Percentiles rank a stretch among this genome's conserved stretches.
phyloP scores from a whole-genome alignment of 2,888 invertebrate species.

The Ormyrus labotus region DNA sequence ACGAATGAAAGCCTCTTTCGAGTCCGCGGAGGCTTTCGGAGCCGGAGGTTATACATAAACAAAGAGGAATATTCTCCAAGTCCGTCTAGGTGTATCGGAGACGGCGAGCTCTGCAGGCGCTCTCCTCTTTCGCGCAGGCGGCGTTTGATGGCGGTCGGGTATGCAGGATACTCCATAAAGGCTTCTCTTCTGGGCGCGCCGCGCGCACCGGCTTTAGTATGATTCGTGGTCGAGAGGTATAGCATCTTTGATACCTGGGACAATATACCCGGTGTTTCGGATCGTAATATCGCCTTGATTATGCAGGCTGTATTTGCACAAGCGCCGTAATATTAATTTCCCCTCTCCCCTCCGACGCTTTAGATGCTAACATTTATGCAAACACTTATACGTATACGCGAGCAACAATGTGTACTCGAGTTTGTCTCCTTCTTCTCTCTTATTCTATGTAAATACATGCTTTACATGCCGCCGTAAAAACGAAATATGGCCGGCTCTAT shows the following conservation, averaged over 20 bases:
- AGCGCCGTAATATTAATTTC: constrained; percentile 71
- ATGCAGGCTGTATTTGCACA: constrained; percentile 68
- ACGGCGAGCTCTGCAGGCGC: background rate
- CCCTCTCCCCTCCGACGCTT: constrained; percentile 10
- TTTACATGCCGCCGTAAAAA: no score
- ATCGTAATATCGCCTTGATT: constrained; percentile 72
- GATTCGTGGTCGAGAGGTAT: constrained; percentile 26
- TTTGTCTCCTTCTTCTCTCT: no score
- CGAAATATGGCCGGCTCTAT: no score
- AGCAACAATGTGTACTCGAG: no score
- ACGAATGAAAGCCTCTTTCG: constrained; percentile 32
- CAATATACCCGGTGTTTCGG: constrained; percentile 59
- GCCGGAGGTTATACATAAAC: constrained; percentile 31
- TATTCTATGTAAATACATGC: no score
- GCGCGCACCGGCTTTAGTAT: background rate
- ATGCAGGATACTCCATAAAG: constrained; percentile 28
- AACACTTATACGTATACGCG: no score
- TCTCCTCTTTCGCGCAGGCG: constrained; percentile 1
- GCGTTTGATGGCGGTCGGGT: constrained; percentile 13
- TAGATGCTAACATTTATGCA: no score
- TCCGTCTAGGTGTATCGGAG: constrained; percentile 18
- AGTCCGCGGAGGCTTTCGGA: constrained; percentile 4
- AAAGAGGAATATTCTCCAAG: constrained; percentile 26
- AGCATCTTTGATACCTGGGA: constrained; percentile 42
- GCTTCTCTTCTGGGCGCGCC: background rate